Evolutionary conservation across 2,797 vertebrate species (phyloP).

Genomic region (Channallabes apus): DNA sequence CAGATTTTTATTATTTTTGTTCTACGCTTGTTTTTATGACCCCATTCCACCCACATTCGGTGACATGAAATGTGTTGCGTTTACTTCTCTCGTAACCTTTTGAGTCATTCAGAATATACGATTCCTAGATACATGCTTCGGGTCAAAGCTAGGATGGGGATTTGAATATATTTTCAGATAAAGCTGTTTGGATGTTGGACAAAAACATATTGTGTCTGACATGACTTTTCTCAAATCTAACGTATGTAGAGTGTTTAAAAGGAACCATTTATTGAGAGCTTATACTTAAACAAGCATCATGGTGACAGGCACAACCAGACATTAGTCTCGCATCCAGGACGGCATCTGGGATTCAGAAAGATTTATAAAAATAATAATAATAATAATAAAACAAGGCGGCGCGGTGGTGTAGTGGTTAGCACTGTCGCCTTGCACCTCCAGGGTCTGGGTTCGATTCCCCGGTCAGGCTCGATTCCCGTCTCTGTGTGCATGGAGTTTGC

Average conservation of each 20-base stretch:
- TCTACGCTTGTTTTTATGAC: not conserved
- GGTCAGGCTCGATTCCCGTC: too few species aligned
- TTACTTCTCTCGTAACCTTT: slow-evolving; percentile 11
- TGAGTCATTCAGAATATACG: not conserved
- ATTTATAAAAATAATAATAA: not conserved
- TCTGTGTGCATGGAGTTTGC: too few species aligned
- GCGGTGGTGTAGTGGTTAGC: too few species aligned
- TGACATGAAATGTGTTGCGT: not conserved
- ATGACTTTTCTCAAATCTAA: not conserved
- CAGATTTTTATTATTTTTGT: not conserved
- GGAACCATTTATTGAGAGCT: not conserved
- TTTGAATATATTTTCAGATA: not conserved
- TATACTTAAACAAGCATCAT: not conserved
- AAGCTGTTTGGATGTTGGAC: not conserved
- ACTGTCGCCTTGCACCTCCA: too few species aligned
- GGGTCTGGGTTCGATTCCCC: too few species aligned
- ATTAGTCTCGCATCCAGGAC: not conserved
- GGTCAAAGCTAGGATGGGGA: not conserved
- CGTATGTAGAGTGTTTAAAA: not conserved
- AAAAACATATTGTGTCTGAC: not conserved
- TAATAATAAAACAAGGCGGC: too few species aligned
- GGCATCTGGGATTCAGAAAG: not conserved
- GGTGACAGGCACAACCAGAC: slow-evolving; percentile 6
- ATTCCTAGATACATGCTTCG: not conserved
- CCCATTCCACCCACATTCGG: not conserved